Base-by-base conservation (phyloP, 2,888 invertebrate genomes). In the Calameuta pallipes region DNA sequence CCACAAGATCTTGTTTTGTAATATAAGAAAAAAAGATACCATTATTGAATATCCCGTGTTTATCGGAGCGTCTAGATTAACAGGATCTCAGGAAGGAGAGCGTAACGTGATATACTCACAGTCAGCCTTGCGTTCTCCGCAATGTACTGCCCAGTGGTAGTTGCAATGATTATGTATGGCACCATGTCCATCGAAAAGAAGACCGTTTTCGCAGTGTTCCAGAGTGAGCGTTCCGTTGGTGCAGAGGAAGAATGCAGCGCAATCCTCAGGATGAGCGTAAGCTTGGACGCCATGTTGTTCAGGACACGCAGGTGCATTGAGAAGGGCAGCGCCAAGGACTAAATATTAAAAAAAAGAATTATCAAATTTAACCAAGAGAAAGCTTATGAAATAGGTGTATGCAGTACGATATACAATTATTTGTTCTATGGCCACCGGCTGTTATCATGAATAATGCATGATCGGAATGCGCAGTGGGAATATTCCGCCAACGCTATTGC, bases 131-230 rank as follows among this genome's bases (percentile, higher is more conserved):
- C 97, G 94, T 78, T 94, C 92, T 75, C 96, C 97, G 89, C 98
- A 98, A 83, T 97, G 94, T 4, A 96, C 97, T 15, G 96, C 97
- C 98, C 98, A 98, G 92, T 97, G 93, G 92, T 98, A 98, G 93
- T 97, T 97, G 94, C 98, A 98, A 92, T 98, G 97, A 91, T 98
- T 95, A 93, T 98, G 96, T 0, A 97, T 96, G 33, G 95, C 95
- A 1, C 98, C 98, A 89, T 97, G 97, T 79, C 98, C 98, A 90
- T 97, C 97, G 90, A 97, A 98, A 71, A 98, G 93, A 41, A 98
- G 93, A 6, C 98, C 98, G 88, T 98, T 98, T 90, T 97, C 98
- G 89, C 98, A 98, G 37, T 95, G 96, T 91, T 98, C 98, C 84
- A 97, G 94, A 2, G 97, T 97, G 88, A 98, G 92, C 2, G 97